Evolutionary conservation across 2,888 invertebrate species (phyloP).

Genomic region (Drosophila macrospina): DNA sequence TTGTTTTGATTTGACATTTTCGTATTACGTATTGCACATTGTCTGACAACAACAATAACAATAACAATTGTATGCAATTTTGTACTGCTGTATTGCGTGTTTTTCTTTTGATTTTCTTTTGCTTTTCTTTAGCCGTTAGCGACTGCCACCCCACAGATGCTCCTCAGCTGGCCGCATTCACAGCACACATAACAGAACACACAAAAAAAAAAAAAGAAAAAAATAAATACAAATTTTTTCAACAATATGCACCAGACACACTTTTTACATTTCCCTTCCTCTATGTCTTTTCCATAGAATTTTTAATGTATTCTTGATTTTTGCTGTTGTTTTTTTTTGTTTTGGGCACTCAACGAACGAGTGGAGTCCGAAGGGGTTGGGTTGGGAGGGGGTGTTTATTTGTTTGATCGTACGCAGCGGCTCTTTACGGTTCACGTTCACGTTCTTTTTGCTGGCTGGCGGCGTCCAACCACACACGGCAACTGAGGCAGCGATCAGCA

Average conservation of each 20-base stretch:
- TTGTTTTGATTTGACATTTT: slow-evolving; percentile 51
- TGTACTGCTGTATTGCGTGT: background rate
- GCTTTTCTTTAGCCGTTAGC: background rate
- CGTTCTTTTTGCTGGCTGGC: slow-evolving; percentile 62
- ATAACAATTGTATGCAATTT: slow-evolving; percentile 29
- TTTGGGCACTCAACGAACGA: slow-evolving; percentile 1
- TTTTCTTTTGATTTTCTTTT: slow-evolving; percentile 11
- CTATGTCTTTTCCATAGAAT: slow-evolving; percentile 30
- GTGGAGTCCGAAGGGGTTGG: background rate
- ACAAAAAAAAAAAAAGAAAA: slow-evolving; percentile 3
- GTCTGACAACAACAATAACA: slow-evolving; percentile 9
- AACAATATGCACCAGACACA: slow-evolving; percentile 14
- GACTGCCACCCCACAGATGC: background rate
- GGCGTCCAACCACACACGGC: slow-evolving; percentile 76
- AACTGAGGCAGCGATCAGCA: slow-evolving; percentile 64
- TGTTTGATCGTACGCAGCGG: slow-evolving; percentile 15
- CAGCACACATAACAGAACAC: background rate
- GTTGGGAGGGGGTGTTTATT: background rate
- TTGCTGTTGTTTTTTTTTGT: background rate
- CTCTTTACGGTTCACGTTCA: slow-evolving; percentile 44
- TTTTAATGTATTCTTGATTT: slow-evolving; percentile 13
- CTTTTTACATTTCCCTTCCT: slow-evolving; percentile 17
- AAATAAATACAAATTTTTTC: slow-evolving; percentile 17
- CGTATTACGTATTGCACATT: slow-evolving; percentile 30
- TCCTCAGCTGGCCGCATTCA: slow-evolving; percentile 19